Evolutionary conservation across 2,888 invertebrate species (phyloP).

Genomic region (Caenorhabditis sp.): DNA sequence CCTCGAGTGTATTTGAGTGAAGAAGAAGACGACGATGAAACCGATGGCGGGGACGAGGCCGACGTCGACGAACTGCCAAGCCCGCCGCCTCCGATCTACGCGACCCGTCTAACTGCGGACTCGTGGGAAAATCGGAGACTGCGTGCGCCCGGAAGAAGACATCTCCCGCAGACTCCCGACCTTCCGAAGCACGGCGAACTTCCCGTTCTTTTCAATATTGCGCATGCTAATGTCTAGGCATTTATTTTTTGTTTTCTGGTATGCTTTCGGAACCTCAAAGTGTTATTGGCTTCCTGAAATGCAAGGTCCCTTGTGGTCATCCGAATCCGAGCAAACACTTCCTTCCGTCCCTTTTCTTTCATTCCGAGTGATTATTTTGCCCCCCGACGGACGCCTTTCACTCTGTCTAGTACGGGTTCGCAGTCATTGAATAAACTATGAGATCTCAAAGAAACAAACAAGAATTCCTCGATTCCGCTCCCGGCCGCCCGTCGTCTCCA

Average conservation of each 20-base stretch:
- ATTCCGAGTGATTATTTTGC: conserved; percentile 23
- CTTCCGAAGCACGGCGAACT: conserved; percentile 53
- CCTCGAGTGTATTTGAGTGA: conserved; percentile 8
- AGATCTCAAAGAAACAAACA: conserved; percentile 15
- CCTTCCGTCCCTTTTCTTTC: conserved; percentile 12
- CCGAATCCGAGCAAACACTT: conserved; percentile 30
- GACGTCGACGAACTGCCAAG: conserved; percentile 40
- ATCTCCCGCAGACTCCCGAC: conserved; percentile 50
- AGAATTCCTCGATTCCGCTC: background rate
- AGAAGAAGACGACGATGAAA: conserved; percentile 23
- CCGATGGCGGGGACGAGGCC: conserved; percentile 29
- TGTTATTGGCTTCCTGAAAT: no score
- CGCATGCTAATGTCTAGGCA: conserved; percentile 22
- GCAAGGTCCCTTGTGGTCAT: conserved; percentile 13
- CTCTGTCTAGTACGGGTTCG: background rate
- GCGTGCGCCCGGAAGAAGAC: conserved; percentile 19
- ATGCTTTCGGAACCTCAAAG: no score
- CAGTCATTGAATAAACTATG: conserved; percentile 8
- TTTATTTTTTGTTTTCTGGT: background rate
- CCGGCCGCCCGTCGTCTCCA: conserved; percentile 12
- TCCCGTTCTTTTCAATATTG: conserved; percentile 34
- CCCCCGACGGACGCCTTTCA: background rate
- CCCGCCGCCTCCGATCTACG: conserved; percentile 49
- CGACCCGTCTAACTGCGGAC: conserved; percentile 27
- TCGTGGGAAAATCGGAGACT: conserved; percentile 50